Base-by-base conservation (phyloP, 2,797 vertebrate species). In the Sorex maritimensis region DNA sequence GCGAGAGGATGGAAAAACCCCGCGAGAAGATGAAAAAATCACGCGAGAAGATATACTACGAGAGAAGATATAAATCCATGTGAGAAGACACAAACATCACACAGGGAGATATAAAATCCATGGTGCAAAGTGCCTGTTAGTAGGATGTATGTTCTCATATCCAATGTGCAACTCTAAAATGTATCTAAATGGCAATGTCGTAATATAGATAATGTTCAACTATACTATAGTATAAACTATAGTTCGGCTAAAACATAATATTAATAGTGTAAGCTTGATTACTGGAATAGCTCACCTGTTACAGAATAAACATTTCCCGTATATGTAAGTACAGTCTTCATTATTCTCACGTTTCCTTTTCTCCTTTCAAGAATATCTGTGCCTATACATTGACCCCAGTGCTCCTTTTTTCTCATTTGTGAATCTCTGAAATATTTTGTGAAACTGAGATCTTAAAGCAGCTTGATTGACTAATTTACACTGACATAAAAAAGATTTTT, bases 391-490 rank as follows among this genome's bases (percentile, higher is more conserved):
- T 63, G 1, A 79, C 28, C 65, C 14, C 93, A 55, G 17, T 55
- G 17, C 52, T 91, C 5, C 26, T 44, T 44, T 44, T 41, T 46
- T 61, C 55, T 78, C 80, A 94, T 24, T 63, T 95, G 63, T 34
- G 72, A 86, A 77, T 73, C 5, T 91, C 71, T 44, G 49, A 93
- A 65, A 81, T 5, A 30, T 52, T 93, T 74, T 86, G 6, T 86
- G 52, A 93, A 86, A 52, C 10, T 81, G 67, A 88, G 75, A 77
- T 61, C 88, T 69, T 41, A 92, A 93, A 94, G n/a, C 24, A 79
- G 44, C 15, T 13, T 12, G 17, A 80, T 41, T 81, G 41, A 93
- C 69, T 92, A 86, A 86, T 78, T 95, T 26, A 82, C 12, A 61
- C 69, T 94, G 77, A 74, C 23, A 11, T 81, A 72, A 86, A 63